Evolutionary conservation across 2,888 invertebrate species (phyloP).

Genomic region (Apodemia zela): DNA sequence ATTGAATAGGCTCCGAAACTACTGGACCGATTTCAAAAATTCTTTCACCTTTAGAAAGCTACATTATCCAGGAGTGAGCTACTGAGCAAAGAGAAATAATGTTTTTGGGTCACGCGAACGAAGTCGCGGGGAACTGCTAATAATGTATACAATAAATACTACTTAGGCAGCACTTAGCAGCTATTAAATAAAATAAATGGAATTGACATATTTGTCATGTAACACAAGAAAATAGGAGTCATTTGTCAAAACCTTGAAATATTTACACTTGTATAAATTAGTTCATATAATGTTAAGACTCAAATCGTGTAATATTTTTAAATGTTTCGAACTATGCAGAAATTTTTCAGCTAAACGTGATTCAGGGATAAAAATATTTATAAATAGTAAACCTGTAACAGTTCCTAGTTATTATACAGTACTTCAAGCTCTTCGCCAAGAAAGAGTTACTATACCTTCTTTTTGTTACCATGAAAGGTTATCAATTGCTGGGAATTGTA

Average conservation of each 20-base stretch:
- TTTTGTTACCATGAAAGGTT: conserved; percentile 99
- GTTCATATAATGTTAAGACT: not conserved
- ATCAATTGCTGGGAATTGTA: conserved; percentile 98
- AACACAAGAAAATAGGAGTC: not conserved
- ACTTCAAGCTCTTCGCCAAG: conserved; percentile 80
- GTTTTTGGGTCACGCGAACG: too few species aligned
- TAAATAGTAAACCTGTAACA: conserved; percentile 94
- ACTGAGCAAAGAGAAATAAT: too few species aligned
- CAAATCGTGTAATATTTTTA: conserved; percentile 9
- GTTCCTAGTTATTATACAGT: conserved; percentile 97
- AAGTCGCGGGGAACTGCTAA: too few species aligned
- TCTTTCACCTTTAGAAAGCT: too few species aligned
- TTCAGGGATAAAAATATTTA: conserved; percentile 85
- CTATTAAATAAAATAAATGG: not conserved
- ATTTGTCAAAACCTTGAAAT: not conserved
- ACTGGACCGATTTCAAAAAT: too few species aligned
- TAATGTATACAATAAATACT: too few species aligned
- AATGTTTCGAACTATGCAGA: not conserved
- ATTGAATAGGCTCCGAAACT: too few species aligned
- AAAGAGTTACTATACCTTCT: conserved; percentile 84
- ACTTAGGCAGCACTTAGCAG: too few species aligned
- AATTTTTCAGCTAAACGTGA: not conserved
- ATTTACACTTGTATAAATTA: not conserved
- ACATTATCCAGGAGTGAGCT: too few species aligned
- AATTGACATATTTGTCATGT: not conserved